Conservation (phyloP, 2,113 vertebrate genomes). For the Brachionichthys hirsutus region DNA sequence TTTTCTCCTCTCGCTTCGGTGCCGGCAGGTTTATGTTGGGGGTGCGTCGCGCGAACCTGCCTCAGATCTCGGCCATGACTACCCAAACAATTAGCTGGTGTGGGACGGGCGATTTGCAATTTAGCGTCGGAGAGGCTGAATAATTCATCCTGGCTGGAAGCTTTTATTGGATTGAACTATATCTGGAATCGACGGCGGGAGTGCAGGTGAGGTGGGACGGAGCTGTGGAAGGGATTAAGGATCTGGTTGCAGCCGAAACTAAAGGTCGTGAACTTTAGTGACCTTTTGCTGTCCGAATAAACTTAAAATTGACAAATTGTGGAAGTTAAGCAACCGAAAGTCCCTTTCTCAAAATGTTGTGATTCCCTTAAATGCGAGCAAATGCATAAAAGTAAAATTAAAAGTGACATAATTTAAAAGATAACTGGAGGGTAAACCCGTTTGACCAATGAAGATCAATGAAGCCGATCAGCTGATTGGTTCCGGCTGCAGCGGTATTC, state of each 20-base stretch:
- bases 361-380: too few relatives aligned
- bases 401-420: too few relatives aligned
- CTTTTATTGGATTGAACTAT: slow-evolving; percentile 20
- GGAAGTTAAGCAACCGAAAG: too few relatives aligned
- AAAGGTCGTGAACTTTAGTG: slow-evolving; percentile 20
- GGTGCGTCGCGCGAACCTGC: too few relatives aligned
- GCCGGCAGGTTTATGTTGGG: not conserved
- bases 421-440: too few relatives aligned
- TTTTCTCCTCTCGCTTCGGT: not conserved
- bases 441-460: too few relatives aligned
- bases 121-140: not conserved
- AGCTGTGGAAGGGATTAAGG: not conserved
- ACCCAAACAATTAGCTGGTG: slow-evolving; percentile 22
- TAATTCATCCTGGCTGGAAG: not conserved
- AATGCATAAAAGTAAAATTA: too few relatives aligned
- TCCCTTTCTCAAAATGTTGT: too few relatives aligned
- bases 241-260: slow-evolving; percentile 8
- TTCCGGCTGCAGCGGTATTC: too few relatives aligned
- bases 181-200: not conserved
- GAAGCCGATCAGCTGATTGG: too few relatives aligned
- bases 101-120: too few relatives aligned
- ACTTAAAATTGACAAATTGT: too few relatives aligned
- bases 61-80: slow-evolving; percentile 13
- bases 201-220: not conserved
- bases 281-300: not conserved